phyloP scores from a whole-genome alignment of 2,888 invertebrate species.

The Pachymerium ferrugineum region DNA sequence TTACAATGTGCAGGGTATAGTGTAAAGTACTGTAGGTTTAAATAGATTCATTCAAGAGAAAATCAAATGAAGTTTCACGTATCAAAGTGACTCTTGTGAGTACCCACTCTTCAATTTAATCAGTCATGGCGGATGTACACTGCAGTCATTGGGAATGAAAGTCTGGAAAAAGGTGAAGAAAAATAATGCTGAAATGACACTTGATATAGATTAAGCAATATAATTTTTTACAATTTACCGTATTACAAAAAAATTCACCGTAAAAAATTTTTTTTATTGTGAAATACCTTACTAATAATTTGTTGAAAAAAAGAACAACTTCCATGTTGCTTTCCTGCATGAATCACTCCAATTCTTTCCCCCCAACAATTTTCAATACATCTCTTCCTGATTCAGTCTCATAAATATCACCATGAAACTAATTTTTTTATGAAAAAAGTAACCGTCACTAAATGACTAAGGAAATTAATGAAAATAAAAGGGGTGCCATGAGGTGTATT shows the following conservation, averaged over 20 bases:
- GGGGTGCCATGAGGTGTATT: background rate
- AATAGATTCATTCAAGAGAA: too few relatives aligned
- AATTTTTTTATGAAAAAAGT: conserved; percentile 25
- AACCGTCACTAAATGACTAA: conserved; percentile 22
- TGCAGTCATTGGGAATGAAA: too few relatives aligned
- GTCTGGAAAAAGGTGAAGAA: too few relatives aligned
- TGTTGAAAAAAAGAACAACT: background rate
- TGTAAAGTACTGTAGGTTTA: too few relatives aligned
- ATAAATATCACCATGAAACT: conserved; percentile 11
- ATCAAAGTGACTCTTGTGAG: too few relatives aligned
- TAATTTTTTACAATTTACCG: background rate
- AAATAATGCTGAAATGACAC: too few relatives aligned
- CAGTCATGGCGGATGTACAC: too few relatives aligned
- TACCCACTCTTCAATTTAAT: too few relatives aligned
- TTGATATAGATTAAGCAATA: too few relatives aligned
- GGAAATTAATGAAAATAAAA: conserved; percentile 24
- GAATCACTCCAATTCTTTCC: background rate
- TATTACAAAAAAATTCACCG: background rate
- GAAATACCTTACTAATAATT: conserved; percentile 11
- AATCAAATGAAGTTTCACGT: too few relatives aligned
- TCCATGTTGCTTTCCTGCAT: conserved; percentile 11
- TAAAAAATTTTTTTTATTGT: background rate
- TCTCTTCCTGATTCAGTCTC: background rate
- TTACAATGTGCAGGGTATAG: too few relatives aligned
- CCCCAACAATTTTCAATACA: background rate